Evolutionary conservation across 2,113 vertebrate species (phyloP).

Genomic region (Alces alces): DNA sequence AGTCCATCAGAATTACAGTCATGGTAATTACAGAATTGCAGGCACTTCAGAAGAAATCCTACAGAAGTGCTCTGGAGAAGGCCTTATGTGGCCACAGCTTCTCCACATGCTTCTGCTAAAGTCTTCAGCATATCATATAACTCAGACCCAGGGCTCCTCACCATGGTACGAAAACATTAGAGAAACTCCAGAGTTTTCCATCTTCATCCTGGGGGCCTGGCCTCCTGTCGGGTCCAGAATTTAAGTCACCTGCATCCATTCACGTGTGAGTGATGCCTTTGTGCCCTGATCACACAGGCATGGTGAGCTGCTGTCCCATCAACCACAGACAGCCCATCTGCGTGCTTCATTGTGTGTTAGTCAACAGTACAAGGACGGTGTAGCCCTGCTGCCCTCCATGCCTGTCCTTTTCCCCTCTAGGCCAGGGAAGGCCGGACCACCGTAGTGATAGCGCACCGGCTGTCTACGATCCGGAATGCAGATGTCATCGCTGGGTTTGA

Average conservation of each 20-base stretch:
- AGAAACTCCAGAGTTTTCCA: not conserved
- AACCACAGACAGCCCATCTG: fast-evolving
- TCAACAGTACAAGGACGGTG: fast-evolving
- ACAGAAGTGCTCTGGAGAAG: not conserved
- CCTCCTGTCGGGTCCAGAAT: not conserved
- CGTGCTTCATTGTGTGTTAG: not conserved
- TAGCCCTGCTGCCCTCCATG: not conserved
- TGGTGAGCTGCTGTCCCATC: not conserved
- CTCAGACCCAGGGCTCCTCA: not conserved
- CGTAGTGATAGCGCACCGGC: slow-evolving; percentile 91
- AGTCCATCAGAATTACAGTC: not conserved
- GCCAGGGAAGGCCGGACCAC: slow-evolving; percentile 93
- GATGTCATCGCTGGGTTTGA: slow-evolving; percentile 91
- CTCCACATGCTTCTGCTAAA: not conserved
- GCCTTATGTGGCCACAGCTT: not conserved
- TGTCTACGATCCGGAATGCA: slow-evolving; percentile 94
- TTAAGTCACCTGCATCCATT: not conserved
- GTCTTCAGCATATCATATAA: not conserved
- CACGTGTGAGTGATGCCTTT: not conserved
- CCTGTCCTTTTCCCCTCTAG: slow-evolving; percentile 72
- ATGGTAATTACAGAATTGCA: not conserved
- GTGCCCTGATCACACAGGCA: fast-evolving
- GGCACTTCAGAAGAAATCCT: not conserved
- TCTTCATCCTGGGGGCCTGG: not conserved
- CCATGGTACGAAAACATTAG: not conserved